Conservation (phyloP, 2,888 invertebrate species). For the Pseudanteris insignis region DNA sequence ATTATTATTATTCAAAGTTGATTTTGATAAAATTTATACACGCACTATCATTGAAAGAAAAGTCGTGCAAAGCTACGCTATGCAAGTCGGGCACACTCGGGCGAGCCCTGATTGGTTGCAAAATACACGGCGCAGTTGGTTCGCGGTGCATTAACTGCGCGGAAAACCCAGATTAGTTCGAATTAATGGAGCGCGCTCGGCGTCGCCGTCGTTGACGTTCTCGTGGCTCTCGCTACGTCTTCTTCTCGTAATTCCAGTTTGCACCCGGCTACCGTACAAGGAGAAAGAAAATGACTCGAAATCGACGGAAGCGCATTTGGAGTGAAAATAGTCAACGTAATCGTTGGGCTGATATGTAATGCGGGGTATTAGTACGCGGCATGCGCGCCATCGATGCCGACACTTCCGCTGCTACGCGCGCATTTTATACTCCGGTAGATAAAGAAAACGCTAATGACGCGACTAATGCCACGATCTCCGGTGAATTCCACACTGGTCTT, state of each 20-base stretch:
- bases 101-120: background rate
- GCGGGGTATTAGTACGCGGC: conserved; percentile 37
- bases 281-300: conserved; percentile 37
- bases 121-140: too few species aligned
- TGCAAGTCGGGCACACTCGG: too few species aligned
- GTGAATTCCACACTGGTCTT: conserved; percentile 31
- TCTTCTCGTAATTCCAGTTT: conserved; percentile 41
- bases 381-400: conserved; percentile 33
- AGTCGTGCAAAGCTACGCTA: too few species aligned
- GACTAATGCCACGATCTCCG: conserved; percentile 28
- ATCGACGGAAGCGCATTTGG: conserved; percentile 43
- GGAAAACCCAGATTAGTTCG: conserved; percentile 18
- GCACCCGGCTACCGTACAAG: conserved; percentile 28
- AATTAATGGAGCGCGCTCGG: conserved; percentile 16
- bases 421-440: conserved; percentile 30
- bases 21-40: too few species aligned
- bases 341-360: conserved; percentile 36
- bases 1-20: too few species aligned
- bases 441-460: conserved; percentile 39
- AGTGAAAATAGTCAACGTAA: conserved; percentile 42
- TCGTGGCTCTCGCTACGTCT: conserved; percentile 15
- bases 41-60: too few species aligned
- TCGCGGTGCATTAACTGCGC: conserved; percentile 6
- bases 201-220: conserved; percentile 14
- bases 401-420: conserved; percentile 40